Percentiles rank a stretch among this genome's conserved stretches.
Conservation (phyloP, 2,113 vertebrate genomes). For the Orycteropus afer region DNA sequence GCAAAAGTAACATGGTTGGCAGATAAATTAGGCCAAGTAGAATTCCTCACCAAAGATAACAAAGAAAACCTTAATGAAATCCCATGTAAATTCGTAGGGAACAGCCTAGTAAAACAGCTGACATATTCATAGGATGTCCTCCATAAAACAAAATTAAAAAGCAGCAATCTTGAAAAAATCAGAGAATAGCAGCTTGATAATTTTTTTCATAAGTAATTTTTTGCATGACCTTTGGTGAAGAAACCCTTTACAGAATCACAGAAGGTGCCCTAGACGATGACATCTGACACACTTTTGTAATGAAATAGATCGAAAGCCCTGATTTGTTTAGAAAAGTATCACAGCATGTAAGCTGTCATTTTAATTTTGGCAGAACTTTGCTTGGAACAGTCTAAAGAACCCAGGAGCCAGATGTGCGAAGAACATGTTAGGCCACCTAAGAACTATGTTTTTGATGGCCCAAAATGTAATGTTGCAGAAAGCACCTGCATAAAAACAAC, state of each 20-base stretch:
- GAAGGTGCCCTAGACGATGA: background rate
- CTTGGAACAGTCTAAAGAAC: constrained; percentile 12
- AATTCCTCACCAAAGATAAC: constrained; percentile 26
- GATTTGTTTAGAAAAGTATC: constrained; percentile 44
- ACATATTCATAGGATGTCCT: background rate
- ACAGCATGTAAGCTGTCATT: background rate
- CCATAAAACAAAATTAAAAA: background rate
- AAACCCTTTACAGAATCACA: constrained; percentile 48
- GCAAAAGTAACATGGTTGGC: background rate
- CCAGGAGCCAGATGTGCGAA: constrained; percentile 47
- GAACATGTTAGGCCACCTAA: constrained; percentile 46
- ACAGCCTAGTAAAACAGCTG: background rate
- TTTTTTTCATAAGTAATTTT: constrained; percentile 13
- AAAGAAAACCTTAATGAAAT: background rate
- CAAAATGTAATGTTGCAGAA: background rate
- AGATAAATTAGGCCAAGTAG: background rate
- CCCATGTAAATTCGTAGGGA: background rate
- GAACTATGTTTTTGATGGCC: constrained; percentile 46
- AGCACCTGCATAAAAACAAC: constrained; percentile 14
- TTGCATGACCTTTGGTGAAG: background rate
- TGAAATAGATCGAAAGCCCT: background rate
- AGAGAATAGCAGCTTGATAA: background rate
- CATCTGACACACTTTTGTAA: constrained; percentile 19
- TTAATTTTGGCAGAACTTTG: constrained; percentile 49
- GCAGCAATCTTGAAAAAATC: background rate